These are phyloP conservation scores for Phylloscopus collybita DNA, from an alignment of 2,797 vertebrate genomes.

Conservation along the genomic window DNA sequence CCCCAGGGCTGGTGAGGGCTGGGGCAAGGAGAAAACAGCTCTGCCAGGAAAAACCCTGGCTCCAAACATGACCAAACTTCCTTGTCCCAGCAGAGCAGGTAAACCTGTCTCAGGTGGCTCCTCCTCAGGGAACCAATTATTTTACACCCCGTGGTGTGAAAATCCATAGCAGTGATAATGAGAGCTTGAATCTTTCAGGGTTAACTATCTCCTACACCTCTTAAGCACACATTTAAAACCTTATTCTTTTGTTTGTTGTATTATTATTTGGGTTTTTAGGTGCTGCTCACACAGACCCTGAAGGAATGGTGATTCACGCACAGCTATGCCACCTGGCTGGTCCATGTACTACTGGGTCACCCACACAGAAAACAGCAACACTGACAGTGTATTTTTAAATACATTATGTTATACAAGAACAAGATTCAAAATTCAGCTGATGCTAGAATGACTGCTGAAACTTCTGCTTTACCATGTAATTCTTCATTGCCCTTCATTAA, in stretches of 20 bases:
- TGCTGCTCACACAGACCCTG: background rate
- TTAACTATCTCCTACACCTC: background rate
- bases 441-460: background rate
- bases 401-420: background rate
- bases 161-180: background rate
- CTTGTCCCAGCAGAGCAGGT: background rate
- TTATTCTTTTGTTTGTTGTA: background rate
- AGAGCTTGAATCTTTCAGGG: background rate
- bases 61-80: fast-evolving
- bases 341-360: fast-evolving
- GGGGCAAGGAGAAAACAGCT: background rate
- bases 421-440: background rate
- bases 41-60: background rate
- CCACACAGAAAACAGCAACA: background rate
- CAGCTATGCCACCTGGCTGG: background rate
- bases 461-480: background rate
- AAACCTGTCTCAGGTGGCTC: background rate
- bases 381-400: background rate
- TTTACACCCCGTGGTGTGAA: background rate
- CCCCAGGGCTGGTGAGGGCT: background rate
- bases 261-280: background rate
- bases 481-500: background rate
- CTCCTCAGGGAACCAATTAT: constrained; percentile 47
- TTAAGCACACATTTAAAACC: background rate
- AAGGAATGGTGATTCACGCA: background rate